phyloP scores from a whole-genome alignment of 2,113 vertebrate genomes.

The rabbit (Oryctolagus cuniculus) region DNA sequence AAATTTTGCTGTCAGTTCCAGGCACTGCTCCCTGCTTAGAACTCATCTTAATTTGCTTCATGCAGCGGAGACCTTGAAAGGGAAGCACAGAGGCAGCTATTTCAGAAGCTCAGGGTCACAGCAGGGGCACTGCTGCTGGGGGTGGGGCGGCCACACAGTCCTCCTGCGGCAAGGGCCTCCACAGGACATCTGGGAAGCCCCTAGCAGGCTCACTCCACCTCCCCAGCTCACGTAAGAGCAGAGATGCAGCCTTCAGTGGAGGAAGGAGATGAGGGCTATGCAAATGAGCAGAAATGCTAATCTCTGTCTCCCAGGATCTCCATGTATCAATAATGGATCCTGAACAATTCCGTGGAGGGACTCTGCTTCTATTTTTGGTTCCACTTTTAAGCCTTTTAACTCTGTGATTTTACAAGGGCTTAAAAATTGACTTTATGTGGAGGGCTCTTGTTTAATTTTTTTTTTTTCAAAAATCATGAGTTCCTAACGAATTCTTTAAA shows the following conservation, averaged over 20 bases:
- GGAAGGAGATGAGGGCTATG: background rate
- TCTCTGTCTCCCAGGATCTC: background rate
- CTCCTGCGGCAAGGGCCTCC: background rate
- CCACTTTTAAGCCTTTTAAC: background rate
- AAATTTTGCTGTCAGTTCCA: background rate
- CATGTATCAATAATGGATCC: no score
- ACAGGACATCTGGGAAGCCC: no score
- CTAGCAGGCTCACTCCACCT: background rate
- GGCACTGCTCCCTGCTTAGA: rapidly evolving
- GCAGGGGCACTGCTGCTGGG: rapidly evolving
- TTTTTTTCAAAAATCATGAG: background rate
- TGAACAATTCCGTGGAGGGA: background rate
- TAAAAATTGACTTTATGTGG: background rate
- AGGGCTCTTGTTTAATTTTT: background rate
- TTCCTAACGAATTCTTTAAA: constrained; percentile 22
- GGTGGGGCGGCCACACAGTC: background rate
- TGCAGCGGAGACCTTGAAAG: background rate
- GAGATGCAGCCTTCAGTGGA: background rate
- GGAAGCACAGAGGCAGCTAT: no score
- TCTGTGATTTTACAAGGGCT: background rate
- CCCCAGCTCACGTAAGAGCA: background rate
- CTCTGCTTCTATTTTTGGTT: background rate
- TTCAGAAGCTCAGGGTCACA: background rate
- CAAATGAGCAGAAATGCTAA: background rate
- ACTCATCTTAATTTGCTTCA: background rate